These are phyloP conservation scores for Chromis chromis DNA, from an alignment of 2,797 vertebrate genomes.

Conservation along the genomic window DNA sequence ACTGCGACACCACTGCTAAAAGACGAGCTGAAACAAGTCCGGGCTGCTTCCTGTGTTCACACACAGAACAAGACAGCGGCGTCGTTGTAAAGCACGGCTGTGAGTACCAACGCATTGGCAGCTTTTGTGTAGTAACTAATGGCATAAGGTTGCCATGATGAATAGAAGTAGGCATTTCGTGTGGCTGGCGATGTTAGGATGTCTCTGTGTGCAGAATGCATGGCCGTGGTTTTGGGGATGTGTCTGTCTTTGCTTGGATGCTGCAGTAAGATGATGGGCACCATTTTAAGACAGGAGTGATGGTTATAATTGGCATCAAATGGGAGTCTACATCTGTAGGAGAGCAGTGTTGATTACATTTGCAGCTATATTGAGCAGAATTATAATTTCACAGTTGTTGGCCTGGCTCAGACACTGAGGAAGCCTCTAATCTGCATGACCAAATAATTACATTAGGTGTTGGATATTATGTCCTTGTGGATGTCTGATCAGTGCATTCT, in stretches of 20 bases:
- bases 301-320: conserved; percentile 62
- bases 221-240: conserved; percentile 40
- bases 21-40: conserved; percentile 44
- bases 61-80: conserved; percentile 14
- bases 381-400: conserved; percentile 4
- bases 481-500: background rate
- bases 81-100: conserved; percentile 39
- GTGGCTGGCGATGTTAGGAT: conserved; percentile 14
- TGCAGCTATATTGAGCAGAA: conserved; percentile 20
- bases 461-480: conserved; percentile 23
- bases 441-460: background rate
- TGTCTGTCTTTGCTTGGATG: conserved; percentile 59
- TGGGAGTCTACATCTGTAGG: conserved; percentile 36
- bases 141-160: conserved; percentile 29
- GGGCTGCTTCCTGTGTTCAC: conserved; percentile 33
- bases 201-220: conserved; percentile 21
- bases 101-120: conserved; percentile 60
- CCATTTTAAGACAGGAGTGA: conserved; percentile 76
- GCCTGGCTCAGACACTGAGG: background rate
- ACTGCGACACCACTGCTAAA: conserved; percentile 76
- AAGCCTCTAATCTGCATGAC: conserved; percentile 20
- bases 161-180: conserved; percentile 11
- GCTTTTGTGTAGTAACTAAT: conserved; percentile 24
- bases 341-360: conserved; percentile 28
- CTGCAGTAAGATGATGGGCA: conserved; percentile 72